Conservation (phyloP, 2,888 invertebrate genomes). For the Tridacna crocea region DNA sequence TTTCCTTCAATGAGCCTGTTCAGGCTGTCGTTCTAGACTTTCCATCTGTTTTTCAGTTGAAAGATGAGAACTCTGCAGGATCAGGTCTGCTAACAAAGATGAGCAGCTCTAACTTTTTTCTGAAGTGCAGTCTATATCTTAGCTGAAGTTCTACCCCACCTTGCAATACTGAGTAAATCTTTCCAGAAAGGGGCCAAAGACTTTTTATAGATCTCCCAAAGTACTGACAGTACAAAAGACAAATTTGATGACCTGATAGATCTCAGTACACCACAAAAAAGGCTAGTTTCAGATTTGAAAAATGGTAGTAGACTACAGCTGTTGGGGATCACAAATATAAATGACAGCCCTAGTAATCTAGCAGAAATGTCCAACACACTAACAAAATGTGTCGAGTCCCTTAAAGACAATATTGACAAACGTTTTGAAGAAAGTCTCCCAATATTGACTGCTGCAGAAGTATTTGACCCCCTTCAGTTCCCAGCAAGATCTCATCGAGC, state of each 20-base stretch:
- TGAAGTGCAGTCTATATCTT: neutral
- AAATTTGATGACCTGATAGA: neutral
- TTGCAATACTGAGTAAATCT: conserved; percentile 3
- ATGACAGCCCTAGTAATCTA: neutral
- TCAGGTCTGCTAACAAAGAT: conserved; percentile 17
- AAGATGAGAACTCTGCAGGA: conserved; percentile 18
- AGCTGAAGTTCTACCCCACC: conserved; percentile 9
- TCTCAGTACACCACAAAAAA: neutral
- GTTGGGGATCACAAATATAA: neutral
- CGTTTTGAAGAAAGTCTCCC: conserved; percentile 27
- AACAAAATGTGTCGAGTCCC: conserved; percentile 7
- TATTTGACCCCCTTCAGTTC: conserved; percentile 8
- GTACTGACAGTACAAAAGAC: neutral
- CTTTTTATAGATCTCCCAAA: neutral
- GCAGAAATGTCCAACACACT: neutral
- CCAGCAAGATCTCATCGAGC: conserved; percentile 10
- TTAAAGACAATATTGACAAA: conserved; percentile 15
- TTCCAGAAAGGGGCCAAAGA: neutral
- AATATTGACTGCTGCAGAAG: neutral
- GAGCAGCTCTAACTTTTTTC: neutral
- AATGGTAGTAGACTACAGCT: neutral
- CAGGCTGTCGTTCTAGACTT: conserved; percentile 22
- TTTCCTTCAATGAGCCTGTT: conserved; percentile 14
- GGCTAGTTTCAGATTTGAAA: neutral
- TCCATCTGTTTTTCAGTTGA: conserved; percentile 21